Conservation (phyloP, 2,113 vertebrate species). For the Tursiops truncatus region DNA sequence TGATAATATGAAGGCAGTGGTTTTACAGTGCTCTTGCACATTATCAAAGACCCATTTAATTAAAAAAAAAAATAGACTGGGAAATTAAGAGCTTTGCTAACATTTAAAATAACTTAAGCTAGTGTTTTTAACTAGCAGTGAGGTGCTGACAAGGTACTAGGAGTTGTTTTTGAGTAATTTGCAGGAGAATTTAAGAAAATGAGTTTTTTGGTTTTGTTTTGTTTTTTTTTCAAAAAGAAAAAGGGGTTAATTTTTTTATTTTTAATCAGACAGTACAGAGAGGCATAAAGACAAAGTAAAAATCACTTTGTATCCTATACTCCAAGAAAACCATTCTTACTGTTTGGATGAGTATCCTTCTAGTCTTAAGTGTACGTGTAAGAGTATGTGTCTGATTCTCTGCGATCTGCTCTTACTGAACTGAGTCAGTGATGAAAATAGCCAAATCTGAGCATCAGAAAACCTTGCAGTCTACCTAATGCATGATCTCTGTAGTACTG, state of each 20-base stretch:
- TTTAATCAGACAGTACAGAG: not conserved
- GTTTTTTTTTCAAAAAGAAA: constrained; percentile 13
- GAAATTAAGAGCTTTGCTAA: constrained; percentile 30
- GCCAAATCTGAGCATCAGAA: constrained; percentile 90
- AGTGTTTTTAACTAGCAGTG: not conserved
- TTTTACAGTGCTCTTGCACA: constrained; percentile 12
- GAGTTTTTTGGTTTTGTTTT: not conserved
- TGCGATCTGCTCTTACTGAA: constrained; percentile 84
- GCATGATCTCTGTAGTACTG: constrained; percentile 80
- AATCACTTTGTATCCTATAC: not conserved
- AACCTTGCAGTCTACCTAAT: constrained; percentile 68
- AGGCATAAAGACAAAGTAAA: constrained; percentile 32
- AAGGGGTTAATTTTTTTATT: not conserved
- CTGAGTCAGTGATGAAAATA: constrained; percentile 91
- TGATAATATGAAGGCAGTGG: constrained; percentile 5
- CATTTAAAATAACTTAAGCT: constrained; percentile 35
- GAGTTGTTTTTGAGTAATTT: constrained; percentile 31
- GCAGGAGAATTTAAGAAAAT: constrained; percentile 42
- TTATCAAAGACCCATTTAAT: constrained; percentile 47
- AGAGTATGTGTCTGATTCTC: constrained; percentile 68
- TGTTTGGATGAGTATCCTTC: not conserved
- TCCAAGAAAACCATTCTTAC: constrained; percentile 17
- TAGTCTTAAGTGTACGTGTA: not conserved
- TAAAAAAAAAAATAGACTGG: not conserved
- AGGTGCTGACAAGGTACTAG: not conserved